Percentiles rank a stretch among this genome's conserved stretches.
phyloP scores from a whole-genome alignment of 2,113 vertebrate genomes.

The Gopherus flavomarginatus region DNA sequence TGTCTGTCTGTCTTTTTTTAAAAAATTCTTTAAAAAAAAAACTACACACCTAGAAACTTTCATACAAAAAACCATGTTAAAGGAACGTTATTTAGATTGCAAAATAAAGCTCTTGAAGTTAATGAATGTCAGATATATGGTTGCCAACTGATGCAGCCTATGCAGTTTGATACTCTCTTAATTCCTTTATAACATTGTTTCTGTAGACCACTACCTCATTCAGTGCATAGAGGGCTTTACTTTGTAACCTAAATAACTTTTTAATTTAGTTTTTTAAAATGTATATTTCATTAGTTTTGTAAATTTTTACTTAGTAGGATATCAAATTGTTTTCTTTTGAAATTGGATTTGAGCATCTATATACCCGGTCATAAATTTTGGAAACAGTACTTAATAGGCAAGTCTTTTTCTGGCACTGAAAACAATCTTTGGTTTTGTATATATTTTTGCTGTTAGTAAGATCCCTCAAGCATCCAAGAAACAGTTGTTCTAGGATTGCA shows the following conservation, averaged over 20 bases:
- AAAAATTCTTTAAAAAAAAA: too few relatives aligned
- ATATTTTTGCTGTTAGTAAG: neutral
- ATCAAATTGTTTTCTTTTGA: neutral
- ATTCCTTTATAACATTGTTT: neutral
- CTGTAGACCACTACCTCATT: neutral
- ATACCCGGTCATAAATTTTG: neutral
- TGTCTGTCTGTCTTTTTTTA: neutral
- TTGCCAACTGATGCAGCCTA: neutral
- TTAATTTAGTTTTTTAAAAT: neutral
- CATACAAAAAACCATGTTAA: neutral
- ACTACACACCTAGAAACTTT: neutral
- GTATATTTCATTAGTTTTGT: neutral
- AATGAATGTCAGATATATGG: accelerated
- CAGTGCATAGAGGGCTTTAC: neutral
- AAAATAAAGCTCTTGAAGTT: neutral
- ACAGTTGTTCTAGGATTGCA: neutral
- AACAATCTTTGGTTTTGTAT: neutral
- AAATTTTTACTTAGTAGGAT: neutral
- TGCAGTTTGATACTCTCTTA: neutral
- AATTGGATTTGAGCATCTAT: neutral
- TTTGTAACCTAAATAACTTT: neutral
- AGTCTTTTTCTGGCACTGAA: neutral
- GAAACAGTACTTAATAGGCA: neutral
- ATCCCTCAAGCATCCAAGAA: neutral
- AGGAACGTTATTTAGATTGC: neutral